These are phyloP conservation scores for Polyommatus iphigenia DNA, from an alignment of 2,888 invertebrate genomes.

Conservation along the genomic window DNA sequence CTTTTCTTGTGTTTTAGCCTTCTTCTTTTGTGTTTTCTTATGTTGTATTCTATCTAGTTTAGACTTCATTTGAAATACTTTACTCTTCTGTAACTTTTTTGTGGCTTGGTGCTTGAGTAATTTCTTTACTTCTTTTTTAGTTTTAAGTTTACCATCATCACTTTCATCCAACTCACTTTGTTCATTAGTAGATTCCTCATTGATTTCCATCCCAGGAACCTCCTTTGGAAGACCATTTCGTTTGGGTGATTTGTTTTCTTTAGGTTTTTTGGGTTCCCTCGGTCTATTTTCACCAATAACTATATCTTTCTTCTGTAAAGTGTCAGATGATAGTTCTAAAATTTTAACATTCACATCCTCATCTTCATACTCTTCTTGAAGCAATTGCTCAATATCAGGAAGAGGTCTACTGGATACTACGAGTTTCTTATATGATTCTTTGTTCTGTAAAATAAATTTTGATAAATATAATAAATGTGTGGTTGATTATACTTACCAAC, in stretches of 20 bases:
- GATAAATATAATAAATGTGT: neutral
- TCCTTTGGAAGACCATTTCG: conserved; percentile 47
- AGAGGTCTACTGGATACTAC: conserved; percentile 86
- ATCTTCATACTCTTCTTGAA: conserved; percentile 87
- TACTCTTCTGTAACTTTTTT: conserved; percentile 87
- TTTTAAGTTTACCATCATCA: conserved; percentile 60
- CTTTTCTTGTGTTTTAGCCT: conserved; percentile 51
- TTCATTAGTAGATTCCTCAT: conserved; percentile 53
- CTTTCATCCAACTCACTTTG: conserved; percentile 55
- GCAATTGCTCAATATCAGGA: conserved; percentile 84
- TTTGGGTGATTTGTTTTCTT: conserved; percentile 46
- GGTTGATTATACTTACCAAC: neutral
- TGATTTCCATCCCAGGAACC: conserved; percentile 66
- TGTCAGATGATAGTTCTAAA: conserved; percentile 85
- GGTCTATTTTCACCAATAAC: conserved; percentile 86
- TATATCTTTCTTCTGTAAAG: conserved; percentile 84
- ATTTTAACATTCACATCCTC: conserved; percentile 90
- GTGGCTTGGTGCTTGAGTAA: conserved; percentile 85
- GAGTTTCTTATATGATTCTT: conserved; percentile 87
- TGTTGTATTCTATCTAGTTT: conserved; percentile 85
- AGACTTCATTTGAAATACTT: conserved; percentile 87
- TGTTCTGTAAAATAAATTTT: conserved; percentile 62
- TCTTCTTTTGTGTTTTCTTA: conserved; percentile 81
- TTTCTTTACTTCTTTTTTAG: conserved; percentile 85
- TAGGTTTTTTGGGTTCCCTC: conserved; percentile 50